Base-by-base conservation (phyloP, 2,888 invertebrate species). In the Tortricodes alternella region DNA sequence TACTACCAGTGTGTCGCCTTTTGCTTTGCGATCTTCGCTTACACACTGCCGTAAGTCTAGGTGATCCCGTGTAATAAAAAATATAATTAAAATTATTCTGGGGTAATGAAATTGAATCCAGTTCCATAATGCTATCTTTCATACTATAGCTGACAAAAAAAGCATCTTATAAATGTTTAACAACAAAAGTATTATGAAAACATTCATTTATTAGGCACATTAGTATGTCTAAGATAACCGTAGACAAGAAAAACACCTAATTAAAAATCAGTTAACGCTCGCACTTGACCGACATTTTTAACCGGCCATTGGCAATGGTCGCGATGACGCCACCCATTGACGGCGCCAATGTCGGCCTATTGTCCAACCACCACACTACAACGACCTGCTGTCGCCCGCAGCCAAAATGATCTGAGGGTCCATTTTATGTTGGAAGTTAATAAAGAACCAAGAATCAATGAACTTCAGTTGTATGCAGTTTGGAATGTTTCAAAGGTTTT, bases 251-350 rank as follows among this genome's bases (percentile, higher is more conserved):
- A 27, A 44, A 19, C 43, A 34, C 27, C 43, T 44, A 44, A 50
- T 56, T 56, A 56, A 56, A 35, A 44, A 44, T 43, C 56, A 24
- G 50, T 56, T 56, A 56, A 18, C 50, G 37, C 32, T 50, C 29
- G 38, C 56, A 50, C 56, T 56, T 56, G 56, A 44, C 56, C 56
- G 55, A 48, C 27, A 49, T 55, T 55, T 55, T 55, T 55, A 55
- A 55, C 55, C 48, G 55, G 35, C 27, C 43, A 50, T 56, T 56
- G 56, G 56, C 56, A 56, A 56, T 56, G 56, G 44, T 19, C 44
- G 43, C 23, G 37, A 37, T 56, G 56, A 56, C 56, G 56, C 44
- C 50, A 56, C 29, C 44, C 56, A 56, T 56, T 56, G 49, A 56
- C 43, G 46, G 43, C 43, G 56, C 44, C 56, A 56, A 50, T 50